Base-by-base conservation (phyloP, 2,797 vertebrate genomes). In the Acanthiza pusilla region DNA sequence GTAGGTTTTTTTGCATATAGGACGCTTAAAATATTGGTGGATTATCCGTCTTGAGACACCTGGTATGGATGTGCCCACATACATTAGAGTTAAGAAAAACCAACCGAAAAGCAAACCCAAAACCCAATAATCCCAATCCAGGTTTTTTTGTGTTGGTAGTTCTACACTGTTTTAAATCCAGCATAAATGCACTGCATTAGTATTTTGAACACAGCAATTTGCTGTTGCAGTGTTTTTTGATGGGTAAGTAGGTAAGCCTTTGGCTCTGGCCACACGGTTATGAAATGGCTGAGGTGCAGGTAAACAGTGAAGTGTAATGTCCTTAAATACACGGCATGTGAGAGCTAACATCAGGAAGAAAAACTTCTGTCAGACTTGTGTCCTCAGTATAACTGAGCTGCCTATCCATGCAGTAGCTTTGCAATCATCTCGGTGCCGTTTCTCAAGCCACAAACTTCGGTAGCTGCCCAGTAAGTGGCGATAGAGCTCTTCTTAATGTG, bases 381-480 rank as follows among this genome's bases (percentile, higher is more conserved):
- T 65, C 15, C 36, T 57, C 47, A 5, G 0, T 32, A 3, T 38
- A 18, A 12, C 4, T 45, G 45, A 17, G 13, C 25, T 54, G 13
- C 34, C 6, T 53, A 8, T 65, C 45, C 1, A 0, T 32, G 15
- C 7, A 8, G 10, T 16, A 11, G 11, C 3, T 76, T 36, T 84
- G 36, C 27, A 16, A 0, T 47, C 4, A 1, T 58, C 11, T 6
- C 8, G 18, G 4, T 16, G 42, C 62, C 4, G 5, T 42, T 68
- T 75, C n/a, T 20, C 34, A 30, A 13, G 7, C 19, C 34, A 11
- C 8, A 16, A 0, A 18, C 9, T 66, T 50, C 77, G 50, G 26
- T 55, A 38, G 13, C 17, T 91, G 38, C n/a, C 95, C 97, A 60
- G 67, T 62, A 85, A 93, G 93, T 96, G 96, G 95, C 79, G 75